Evolutionary conservation across 2,797 vertebrate genomes (phyloP), one percentile per base, ranked within the genome.

Genomic region (Pteropus rufus): DNA sequence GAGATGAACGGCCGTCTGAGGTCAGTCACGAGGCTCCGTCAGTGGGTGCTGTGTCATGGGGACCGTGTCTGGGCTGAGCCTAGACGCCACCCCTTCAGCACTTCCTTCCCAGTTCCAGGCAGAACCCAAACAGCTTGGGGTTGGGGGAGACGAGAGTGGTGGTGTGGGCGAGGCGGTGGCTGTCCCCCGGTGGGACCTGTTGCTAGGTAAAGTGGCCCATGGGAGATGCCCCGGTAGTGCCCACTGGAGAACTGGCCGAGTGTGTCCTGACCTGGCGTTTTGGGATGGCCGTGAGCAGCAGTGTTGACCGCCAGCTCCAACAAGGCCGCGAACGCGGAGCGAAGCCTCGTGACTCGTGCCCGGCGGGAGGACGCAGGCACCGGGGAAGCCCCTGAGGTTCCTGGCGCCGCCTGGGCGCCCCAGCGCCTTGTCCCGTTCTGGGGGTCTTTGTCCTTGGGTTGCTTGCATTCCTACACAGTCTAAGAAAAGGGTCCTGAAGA

Each of bases 361-460:
- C 0, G 0, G 36, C 9, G 7, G 10, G 34, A 12, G 26, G 41
- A 7, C 9, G 4, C 31, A 26, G 73, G 41, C 41, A 3, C 24
- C 19, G 73, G 54, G 29, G 67, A 41, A 58, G 62, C 49, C 23
- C 0, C 5, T 3, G 14, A 44, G 21, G 21, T 41, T 34, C 4
- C 41, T 2, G 29, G 15, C 3, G 19, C 23, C 36, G 9, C 34
- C 31, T 39, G 52, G 34, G 29, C 1, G 0, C 12, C 58, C 56
- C 7, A 0, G 29, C 12, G 2, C 26, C 4, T 10, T 1, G 29
- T 34, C 62, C 3, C 0, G 0, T 19, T 26, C 23, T 23, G 46
- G 15, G 29, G 46, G 26, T 5, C n/a, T 76, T 62, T 76, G 72
- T 64, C 60, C 52, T 58, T 8, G 39, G 10, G 9, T 26, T 2